Evolutionary conservation across 2,113 vertebrate genomes (phyloP), one percentile per base, ranked within the genome.

Genomic region (Nymphicus hollandicus): DNA sequence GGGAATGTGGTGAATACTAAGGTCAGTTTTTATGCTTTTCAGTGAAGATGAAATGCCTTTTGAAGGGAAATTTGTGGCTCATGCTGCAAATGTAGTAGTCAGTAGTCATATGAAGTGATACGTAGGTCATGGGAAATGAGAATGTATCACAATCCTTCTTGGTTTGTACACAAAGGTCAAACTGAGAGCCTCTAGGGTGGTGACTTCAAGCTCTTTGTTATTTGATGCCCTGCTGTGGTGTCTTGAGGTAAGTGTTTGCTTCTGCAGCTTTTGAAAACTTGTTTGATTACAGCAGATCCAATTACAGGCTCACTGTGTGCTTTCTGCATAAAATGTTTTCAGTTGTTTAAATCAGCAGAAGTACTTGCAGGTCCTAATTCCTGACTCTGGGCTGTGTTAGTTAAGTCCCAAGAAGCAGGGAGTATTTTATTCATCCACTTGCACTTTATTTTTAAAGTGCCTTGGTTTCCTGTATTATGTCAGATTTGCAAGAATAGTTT

Each of bases 101-200:
- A 35, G 18, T 69, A 90, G 78, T 80, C 81, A 23, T 41, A 19
- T 87, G 77, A 96, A 88, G 22, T 87, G 64, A 74, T 96, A 44
- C 47, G 55, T 74, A 60, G 56, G 33, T 85, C 89, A 88, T 72
- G 24, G 65, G 87, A 95, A 96, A 95, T 81, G 72, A 86, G 44
- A 91, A 83, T 86, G 64, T 93, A 91, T 91, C 37, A 23, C 66
- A 37, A 87, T 92, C 58, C 37, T 77, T 93, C 55, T 85, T 87
- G 69, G 79, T 79, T 82, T 96, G 79, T 95, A 97, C 94, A 93
- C 73, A 95, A 60, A 89, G 68, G 80, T 97, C 91, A 91, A 93
- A 82, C 63, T 66, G 53, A 91, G 95, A 87, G 13, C 31, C 70
- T 92, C 86, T 43, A 60, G 64, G 86, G 63, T 96, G 56, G 55